Evolutionary conservation across 2,888 invertebrate species (phyloP), one percentile per base, ranked within the genome.

Genomic region (Pedicia rivosa): DNA sequence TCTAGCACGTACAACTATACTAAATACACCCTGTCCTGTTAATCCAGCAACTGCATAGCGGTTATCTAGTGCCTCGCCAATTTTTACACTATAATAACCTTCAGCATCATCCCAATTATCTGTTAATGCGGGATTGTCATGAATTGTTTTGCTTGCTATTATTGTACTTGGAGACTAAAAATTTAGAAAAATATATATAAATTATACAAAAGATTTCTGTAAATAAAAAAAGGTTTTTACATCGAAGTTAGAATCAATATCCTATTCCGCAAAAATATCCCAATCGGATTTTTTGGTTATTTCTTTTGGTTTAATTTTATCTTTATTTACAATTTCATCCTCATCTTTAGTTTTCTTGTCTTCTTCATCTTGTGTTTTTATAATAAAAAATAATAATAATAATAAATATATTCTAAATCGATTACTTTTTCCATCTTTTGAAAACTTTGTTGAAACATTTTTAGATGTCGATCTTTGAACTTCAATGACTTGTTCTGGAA

Each of bases 91-190:
- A 61, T 99, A 99, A 58, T 99, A 99, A 26, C 98, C 98, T 63
- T 99, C 98, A 0, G 94, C 88, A 62, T 99, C 98, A 54, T 99
- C 98, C 97, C 97, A 99, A 57, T 98, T 98, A 57, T 99, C 98
- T 0, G 87, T 92, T 28, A 98, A 67, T 33, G 86, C 84, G 0
- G 94, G 92, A 62, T 87, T 82, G 56, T 91, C 92, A 40, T 67
- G 66, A 42, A 73, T 72, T 43, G 57, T 53, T 42, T 61, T 60
- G 38, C 50, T 60, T 27, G 59, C 53, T 3, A 62, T 66, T 46
- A 72, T 65, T 28, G 72, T 69, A 40, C 65, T 74, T 8, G 80
- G 79, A 37, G 78, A 79, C 79, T 80, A 42, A 41, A 36, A 37
- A 25, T 14, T 30, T 16, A 22, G 13, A 38, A 29, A 13, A 31